Evolutionary conservation across 2,888 invertebrate genomes (phyloP), one percentile per base, ranked within the genome.

Genomic region (Heliconius hortense): DNA sequence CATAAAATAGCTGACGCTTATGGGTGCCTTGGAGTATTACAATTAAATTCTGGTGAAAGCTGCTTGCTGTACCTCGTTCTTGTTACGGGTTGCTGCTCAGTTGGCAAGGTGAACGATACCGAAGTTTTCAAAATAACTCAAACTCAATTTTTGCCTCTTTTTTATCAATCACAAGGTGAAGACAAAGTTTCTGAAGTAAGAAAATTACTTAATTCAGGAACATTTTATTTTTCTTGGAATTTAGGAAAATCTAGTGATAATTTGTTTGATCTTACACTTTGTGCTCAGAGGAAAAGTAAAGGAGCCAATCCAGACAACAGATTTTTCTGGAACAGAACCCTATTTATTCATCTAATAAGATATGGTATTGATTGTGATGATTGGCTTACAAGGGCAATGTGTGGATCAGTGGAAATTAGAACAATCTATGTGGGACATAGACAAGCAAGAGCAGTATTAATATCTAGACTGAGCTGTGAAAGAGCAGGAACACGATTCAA

Each of bases 291-390:
- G 82, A 96, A 97, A 84, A 96, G 96, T 81, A 97, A 96, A 87
- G 97, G 97, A 15, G 95, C 94, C 24, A 95, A 95, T 81, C 97
- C 98, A 67, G 99, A 99, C 91, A 98, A 98, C 86, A 95, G 99
- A 86, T 99, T 99, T 90, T 99, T 99, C 89, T 99, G 99, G 99
- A 99, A 99, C 90, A 96, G 99, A 83, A 98, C 98, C 95, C 94
- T 99, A 80, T 98, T 98, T 88, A 97, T 99, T 79, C 98, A 98
- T 91, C 94, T 99, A 81, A 96, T 98, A 83, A 95, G 98, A 81
- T 99, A 96, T 94, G 98, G 98, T 73, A 97, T 99, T 62, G 97
- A 98, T 87, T 97, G 97, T 82, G 95, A 96, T 80, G 95, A 97
- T 71, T 99, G 99, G 99, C 94, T 99, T 75, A 94, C 99, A 63